A percentile compares a stretch with the other conserved stretches of the same genome.
These are phyloP conservation scores for Craniophora ligustri DNA, from an alignment of 2,888 invertebrate species.

Conservation along the genomic window DNA sequence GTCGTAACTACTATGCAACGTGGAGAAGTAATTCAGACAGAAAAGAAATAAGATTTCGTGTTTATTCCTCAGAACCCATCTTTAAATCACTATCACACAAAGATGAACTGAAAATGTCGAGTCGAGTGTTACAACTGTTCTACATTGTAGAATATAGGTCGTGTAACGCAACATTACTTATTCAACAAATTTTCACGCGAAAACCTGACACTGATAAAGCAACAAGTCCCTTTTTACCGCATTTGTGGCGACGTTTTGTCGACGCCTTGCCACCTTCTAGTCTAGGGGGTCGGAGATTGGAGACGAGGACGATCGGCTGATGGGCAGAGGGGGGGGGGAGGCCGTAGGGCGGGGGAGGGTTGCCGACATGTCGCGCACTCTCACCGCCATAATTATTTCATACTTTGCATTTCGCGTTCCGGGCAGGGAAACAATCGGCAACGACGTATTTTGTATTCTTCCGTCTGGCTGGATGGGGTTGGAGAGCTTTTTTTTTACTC, in stretches of 20 bases:
- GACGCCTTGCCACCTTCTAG: conserved; percentile 63
- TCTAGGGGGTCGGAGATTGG: conserved; percentile 54
- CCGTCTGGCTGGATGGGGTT: conserved; percentile 71
- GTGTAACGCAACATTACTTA: conserved; percentile 59
- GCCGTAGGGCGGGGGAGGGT: conserved; percentile 41
- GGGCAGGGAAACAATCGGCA: conserved; percentile 78
- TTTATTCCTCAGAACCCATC: conserved; percentile 7
- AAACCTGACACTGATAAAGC: conserved; percentile 82
- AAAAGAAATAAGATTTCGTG: conserved; percentile 2
- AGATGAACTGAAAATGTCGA: conserved; percentile 22
- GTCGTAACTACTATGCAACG: conserved; percentile 18
- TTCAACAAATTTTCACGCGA: conserved; percentile 69
- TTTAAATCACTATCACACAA: conserved; percentile 12
- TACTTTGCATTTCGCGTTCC: conserved; percentile 79
- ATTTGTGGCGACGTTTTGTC: conserved; percentile 77
- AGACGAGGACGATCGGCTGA: conserved; percentile 56
- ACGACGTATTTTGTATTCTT: conserved; percentile 79
- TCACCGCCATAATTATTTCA: conserved; percentile 85
- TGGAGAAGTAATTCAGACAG: conserved; percentile 4
- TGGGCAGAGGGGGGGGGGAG: conserved; percentile 38
- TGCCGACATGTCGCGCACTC: conserved; percentile 71
- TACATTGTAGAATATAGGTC: conserved; percentile 52
- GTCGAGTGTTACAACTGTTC: conserved; percentile 37
- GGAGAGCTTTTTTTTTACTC: conserved; percentile 60
- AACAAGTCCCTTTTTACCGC: conserved; percentile 84